These are phyloP conservation scores for Dromius quadrimaculatus DNA, from an alignment of 2,888 invertebrate species.

Conservation along the genomic window DNA sequence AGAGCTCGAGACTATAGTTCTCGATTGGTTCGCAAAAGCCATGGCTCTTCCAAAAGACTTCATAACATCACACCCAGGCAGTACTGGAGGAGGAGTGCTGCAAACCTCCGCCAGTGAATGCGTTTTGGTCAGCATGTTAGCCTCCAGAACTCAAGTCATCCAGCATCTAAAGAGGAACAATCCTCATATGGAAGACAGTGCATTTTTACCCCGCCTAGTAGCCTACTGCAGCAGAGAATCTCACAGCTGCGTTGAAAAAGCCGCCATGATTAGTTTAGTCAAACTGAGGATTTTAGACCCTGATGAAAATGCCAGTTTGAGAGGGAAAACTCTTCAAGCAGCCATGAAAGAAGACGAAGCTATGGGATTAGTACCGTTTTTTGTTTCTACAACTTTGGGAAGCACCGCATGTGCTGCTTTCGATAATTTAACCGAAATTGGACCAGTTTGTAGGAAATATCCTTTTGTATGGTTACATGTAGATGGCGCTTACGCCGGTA, in stretches of 20 bases:
- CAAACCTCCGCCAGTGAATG: constrained; percentile 89
- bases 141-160: constrained; percentile 81
- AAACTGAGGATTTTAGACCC: constrained; percentile 79
- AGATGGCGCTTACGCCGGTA: constrained; percentile 90
- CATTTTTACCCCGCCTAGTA: constrained; percentile 80
- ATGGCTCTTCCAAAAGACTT: constrained; percentile 82
- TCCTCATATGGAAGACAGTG: constrained; percentile 72
- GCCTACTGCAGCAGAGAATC: constrained; percentile 81
- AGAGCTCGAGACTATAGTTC: constrained; percentile 85
- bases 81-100: constrained; percentile 83
- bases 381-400: constrained; percentile 85
- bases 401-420: constrained; percentile 88
- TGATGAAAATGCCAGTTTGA: constrained; percentile 75
- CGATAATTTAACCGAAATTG: constrained; percentile 83
- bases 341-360: constrained; percentile 80
- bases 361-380: constrained; percentile 84
- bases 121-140: constrained; percentile 81
- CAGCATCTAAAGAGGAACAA: constrained; percentile 72
- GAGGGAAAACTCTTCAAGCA: constrained; percentile 73
- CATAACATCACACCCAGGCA: constrained; percentile 67
- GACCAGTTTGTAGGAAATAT: constrained; percentile 75
- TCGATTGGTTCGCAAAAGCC: constrained; percentile 85
- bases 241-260: constrained; percentile 83
- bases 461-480: constrained; percentile 87
- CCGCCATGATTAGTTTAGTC: constrained; percentile 82